These are phyloP conservation scores for Trachurus trachurus DNA, from an alignment of 2,797 vertebrate species.

Conservation along the genomic window DNA sequence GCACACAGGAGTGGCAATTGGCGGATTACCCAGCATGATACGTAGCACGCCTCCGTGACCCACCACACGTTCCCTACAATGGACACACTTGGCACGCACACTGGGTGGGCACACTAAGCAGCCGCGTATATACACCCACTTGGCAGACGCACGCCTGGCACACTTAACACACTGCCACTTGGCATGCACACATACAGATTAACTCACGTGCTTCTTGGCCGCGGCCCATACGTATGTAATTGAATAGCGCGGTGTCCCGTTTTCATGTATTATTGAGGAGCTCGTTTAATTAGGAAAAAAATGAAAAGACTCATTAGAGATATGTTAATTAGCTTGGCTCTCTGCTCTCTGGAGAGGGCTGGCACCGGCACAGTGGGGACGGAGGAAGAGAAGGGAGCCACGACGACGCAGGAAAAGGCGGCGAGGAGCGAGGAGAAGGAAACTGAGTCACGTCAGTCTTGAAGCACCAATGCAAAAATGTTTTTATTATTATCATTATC, in stretches of 20 bases:
- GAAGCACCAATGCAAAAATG: background rate
- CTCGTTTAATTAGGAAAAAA: conserved; percentile 88
- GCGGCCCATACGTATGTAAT: conserved; percentile 83
- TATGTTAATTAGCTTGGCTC: conserved; percentile 87
- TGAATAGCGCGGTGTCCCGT: conserved; percentile 85
- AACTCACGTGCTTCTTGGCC: conserved; percentile 73
- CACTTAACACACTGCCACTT: conserved; percentile 77
- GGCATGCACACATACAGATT: conserved; percentile 75
- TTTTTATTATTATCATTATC: conserved; percentile 11
- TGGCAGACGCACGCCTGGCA: conserved; percentile 75
- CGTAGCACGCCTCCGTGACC: conserved; percentile 65
- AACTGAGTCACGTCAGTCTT: conserved; percentile 60
- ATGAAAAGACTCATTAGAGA: conserved; percentile 89
- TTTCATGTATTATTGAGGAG: conserved; percentile 89
- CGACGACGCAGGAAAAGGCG: conserved; percentile 50
- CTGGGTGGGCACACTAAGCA: conserved; percentile 59
- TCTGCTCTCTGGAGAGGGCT: conserved; percentile 79
- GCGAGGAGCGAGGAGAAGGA: conserved; percentile 33
- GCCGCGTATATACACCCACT: conserved; percentile 69
- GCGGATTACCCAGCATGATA: conserved; percentile 76
- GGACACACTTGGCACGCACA: conserved; percentile 68
- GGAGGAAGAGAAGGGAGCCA: conserved; percentile 57
- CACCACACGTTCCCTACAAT: conserved; percentile 63
- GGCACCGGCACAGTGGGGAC: conserved; percentile 67
- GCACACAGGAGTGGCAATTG: conserved; percentile 65